Evolutionary conservation across 2,888 invertebrate genomes (phyloP).

Genomic region (Peribatodes rhomboidaria): DNA sequence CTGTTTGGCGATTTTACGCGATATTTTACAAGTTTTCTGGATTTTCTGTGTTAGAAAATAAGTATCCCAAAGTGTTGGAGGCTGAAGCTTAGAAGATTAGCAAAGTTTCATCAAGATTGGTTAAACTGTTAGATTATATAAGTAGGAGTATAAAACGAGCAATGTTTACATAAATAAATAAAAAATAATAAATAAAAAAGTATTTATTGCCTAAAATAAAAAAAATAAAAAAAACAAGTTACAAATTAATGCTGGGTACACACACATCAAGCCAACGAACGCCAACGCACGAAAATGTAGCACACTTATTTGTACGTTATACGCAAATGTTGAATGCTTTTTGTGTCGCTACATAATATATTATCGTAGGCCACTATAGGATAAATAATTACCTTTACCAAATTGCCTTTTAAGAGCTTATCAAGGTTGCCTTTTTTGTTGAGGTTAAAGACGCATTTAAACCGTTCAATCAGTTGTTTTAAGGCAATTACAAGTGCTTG

Average conservation of each 20-base stretch:
- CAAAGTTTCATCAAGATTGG: too few relatives aligned
- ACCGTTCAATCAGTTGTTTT: slow-evolving; percentile 1
- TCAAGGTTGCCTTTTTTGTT: slow-evolving; percentile 6
- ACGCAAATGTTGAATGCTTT: not conserved
- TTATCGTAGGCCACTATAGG: not conserved
- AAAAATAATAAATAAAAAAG: too few relatives aligned
- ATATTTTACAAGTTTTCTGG: not conserved
- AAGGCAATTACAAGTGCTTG: not conserved
- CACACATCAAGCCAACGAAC: too few relatives aligned
- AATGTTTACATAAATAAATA: too few relatives aligned
- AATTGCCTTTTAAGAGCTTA: slow-evolving; percentile 15
- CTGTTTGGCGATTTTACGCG: not conserved
- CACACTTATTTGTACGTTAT: not conserved
- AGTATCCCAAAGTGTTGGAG: not conserved
- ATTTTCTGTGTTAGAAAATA: not conserved
- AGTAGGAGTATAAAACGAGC: too few relatives aligned
- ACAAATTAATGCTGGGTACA: too few relatives aligned
- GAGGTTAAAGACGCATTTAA: slow-evolving; percentile 1
- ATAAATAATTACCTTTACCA: not conserved
- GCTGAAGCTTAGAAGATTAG: too few relatives aligned
- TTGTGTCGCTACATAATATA: not conserved
- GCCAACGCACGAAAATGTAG: too few relatives aligned
- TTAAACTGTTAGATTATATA: too few relatives aligned
- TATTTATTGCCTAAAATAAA: too few relatives aligned
- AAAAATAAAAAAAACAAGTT: too few relatives aligned